Evolutionary conservation across 2,797 vertebrate genomes (phyloP), one percentile per base, ranked within the genome.

Genomic region (Pipistrellus kuhlii): DNA sequence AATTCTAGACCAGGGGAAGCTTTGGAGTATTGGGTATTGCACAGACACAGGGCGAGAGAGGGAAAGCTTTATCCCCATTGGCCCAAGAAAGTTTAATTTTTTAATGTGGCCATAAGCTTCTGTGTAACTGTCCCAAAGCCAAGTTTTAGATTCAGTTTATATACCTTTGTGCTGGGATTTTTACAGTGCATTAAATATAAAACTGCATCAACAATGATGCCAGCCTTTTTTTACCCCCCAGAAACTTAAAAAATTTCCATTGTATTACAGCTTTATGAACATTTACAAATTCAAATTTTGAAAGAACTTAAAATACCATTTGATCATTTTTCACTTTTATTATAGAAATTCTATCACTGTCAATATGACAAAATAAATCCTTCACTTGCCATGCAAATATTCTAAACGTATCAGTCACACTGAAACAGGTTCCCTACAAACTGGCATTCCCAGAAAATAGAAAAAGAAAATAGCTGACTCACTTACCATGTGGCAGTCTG

Each of bases 251-350:
- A 66, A 3, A 90, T 68, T 78, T 90, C 18, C 23, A 44, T 38
- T 62, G 15, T 4, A 41, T 57, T 53, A 44, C 25, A 48, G 32
- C 13, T 83, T 86, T 72, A 48, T 44, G 38, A 83, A 25, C 18
- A 66, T 78, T 57, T 78, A 78, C 3, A 66, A 77, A 90, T 76
- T 76, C n/a, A 90, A n/a, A 78, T 71, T 72, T 57, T 69, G 48
- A 81, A 77, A 78, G 23, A 14, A 66, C 48, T 13, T 75, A 48
- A 93, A 84, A 72, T 57, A 38, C 1, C 27, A 72, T 64, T 73
- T 91, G 77, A 18, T 41, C 1, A 17, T 17, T 66, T 25, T 25
- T 85, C 41, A 82, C 1, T 73, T 88, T 91, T 72, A 88, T 78
- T 80, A 90, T 11, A 62, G 41, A 71, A 57, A 46, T 76, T 93